These are phyloP conservation scores for Myxocyprinus asiaticus DNA, from an alignment of 2,113 vertebrate genomes.

Conservation along the genomic window DNA sequence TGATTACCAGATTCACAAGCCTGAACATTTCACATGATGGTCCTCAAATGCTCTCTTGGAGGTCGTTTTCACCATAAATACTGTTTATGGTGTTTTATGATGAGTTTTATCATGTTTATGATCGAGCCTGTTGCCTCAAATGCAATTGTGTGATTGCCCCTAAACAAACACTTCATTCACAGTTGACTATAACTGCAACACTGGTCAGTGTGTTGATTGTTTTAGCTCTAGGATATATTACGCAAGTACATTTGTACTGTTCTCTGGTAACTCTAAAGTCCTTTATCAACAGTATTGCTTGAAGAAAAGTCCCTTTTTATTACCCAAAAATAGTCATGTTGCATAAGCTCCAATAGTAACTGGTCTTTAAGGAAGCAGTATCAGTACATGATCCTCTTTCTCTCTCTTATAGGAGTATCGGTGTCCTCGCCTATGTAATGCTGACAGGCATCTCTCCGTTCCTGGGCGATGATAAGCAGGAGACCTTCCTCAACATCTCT, in stretches of 20 bases:
- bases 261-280: no score
- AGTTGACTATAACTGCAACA: not conserved
- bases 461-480: conserved; percentile 77
- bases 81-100: not conserved
- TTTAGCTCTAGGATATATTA: not conserved
- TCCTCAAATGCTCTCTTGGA: not conserved
- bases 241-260: not conserved
- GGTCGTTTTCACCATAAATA: not conserved
- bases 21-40: conserved; percentile 19
- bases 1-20: not conserved
- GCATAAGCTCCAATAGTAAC: not conserved
- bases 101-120: not conserved
- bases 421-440: conserved; percentile 77
- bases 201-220: no score
- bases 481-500: conserved; percentile 79
- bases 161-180: conserved; percentile 1
- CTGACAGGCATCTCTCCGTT: conserved; percentile 77
- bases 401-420: conserved; percentile 69
- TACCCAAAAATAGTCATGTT: not conserved
- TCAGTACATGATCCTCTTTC: not conserved
- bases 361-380: not conserved
- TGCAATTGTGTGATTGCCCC: not conserved
- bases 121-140: not conserved
- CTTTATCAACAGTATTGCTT: not conserved
- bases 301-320: not conserved